Evolutionary conservation across 1,140 invertebrate species (phyloP).

Genomic region (Rhagoletis zephyria): DNA sequence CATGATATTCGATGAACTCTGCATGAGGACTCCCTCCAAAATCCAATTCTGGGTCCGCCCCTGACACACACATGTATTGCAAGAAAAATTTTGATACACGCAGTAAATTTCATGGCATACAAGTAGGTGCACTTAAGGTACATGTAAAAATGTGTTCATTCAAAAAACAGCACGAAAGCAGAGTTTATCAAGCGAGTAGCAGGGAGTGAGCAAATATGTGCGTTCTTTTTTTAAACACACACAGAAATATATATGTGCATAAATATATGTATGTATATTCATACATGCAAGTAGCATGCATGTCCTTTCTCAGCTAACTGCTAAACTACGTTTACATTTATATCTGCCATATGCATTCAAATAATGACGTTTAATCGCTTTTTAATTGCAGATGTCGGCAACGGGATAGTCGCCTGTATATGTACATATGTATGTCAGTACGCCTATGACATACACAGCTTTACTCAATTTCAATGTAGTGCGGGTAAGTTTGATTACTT

Average conservation of each 20-base stretch:
- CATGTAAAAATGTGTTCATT: not conserved
- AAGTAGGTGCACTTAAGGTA: not conserved
- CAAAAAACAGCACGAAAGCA: not conserved
- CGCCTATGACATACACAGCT: too few species aligned
- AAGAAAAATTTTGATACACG: not conserved
- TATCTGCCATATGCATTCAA: not conserved
- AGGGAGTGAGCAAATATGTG: not conserved
- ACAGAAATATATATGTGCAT: not conserved
- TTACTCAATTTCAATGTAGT: too few species aligned
- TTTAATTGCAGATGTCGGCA: constrained; percentile 34
- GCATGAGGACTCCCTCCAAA: too few species aligned
- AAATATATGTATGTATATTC: too few species aligned
- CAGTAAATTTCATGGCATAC: constrained; percentile 11
- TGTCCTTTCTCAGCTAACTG: not conserved
- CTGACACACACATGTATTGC: too few species aligned
- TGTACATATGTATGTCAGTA: not conserved
- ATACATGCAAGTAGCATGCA: not conserved
- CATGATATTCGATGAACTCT: too few species aligned
- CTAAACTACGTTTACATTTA: not conserved
- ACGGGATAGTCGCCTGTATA: not conserved
- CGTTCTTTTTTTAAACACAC: not conserved
- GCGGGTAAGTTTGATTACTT: too few species aligned
- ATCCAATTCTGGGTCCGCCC: too few species aligned
- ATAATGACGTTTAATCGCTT: constrained; percentile 48
- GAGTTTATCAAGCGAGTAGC: not conserved